Percentiles rank a stretch among this genome's conserved stretches.
phyloP scores from a whole-genome alignment of 2,888 invertebrate genomes.

The Cosmorhoe ocellata region DNA sequence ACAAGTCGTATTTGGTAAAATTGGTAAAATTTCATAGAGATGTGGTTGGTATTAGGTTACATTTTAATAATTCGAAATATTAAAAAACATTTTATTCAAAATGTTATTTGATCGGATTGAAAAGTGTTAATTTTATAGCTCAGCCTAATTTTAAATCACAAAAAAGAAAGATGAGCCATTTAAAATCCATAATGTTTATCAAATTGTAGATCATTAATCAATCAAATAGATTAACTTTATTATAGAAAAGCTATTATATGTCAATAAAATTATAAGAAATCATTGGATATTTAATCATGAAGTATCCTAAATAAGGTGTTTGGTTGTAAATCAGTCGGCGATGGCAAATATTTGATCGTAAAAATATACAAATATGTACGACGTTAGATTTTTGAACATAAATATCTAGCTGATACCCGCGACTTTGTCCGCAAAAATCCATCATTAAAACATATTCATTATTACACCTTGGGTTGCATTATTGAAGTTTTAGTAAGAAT shows the following conservation, averaged over 20 bases:
- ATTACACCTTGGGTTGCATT: no score
- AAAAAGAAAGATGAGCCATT: slow-evolving; percentile 19
- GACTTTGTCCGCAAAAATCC: no score
- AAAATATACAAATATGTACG: slow-evolving; percentile 11
- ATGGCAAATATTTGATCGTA: slow-evolving; percentile 30
- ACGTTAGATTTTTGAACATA: slow-evolving; percentile 9
- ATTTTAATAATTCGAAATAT: no score
- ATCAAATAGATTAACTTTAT: slow-evolving; percentile 31
- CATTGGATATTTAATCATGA: slow-evolving; percentile 13
- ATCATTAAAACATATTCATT: no score
- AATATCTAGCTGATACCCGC: no score
- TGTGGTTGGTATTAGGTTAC: no score
- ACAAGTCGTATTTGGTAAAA: no score
- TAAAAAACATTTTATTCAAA: no score
- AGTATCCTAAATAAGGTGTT: slow-evolving; percentile 17
- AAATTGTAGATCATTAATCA: slow-evolving; percentile 28
- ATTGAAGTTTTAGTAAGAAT: no score
- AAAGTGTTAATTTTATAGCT: slow-evolving; percentile 14
- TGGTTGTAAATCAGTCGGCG: slow-evolving; percentile 24
- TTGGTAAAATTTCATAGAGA: no score
- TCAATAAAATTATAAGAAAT: slow-evolving; percentile 28
- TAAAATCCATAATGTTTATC: slow-evolving; percentile 18
- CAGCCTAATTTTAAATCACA: slow-evolving; percentile 10
- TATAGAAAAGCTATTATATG: slow-evolving; percentile 23
- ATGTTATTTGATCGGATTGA: no score